Evolutionary conservation across 1,140 invertebrate genomes (phyloP), one percentile per base, ranked within the genome.

Genomic region (Zophobas morio): DNA sequence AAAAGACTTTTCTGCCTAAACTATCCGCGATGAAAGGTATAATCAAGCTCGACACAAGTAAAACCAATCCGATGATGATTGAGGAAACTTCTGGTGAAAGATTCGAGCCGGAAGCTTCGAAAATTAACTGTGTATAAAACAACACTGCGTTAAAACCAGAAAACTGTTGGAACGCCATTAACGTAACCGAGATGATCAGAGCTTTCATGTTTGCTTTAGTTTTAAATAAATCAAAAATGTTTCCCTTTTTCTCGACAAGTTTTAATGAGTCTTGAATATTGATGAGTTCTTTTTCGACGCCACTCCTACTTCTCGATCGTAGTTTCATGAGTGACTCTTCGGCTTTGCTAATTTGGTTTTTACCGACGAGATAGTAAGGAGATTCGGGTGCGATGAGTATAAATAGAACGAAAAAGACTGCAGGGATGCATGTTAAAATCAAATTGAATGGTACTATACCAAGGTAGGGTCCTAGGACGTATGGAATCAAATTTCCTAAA

Each of bases 91-190:
- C 90, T 83, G 53, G 90, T 84, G 0, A 94, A 60, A 3, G 81
- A 84, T 75, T 0, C 88, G 84, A 90, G 0, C 91, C 90, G 5
- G 93, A 88, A 1, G 88, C 88, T 0, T 86, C 80, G 81, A 94
- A 96, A 82, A 94, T 96, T 0, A 87, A 88, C 47, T 92, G 90
- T 76, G 94, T 90, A 84, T 94, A 95, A 85, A 95, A 95, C 35
- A 95, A 88, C 1, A 97, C 92, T 1, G 93, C 93, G 84, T 94
- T 95, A 81, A 94, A 94, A 33, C 95, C 95, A 1, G 91, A 92
- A 5, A 95, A 86, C 84, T 94, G 93, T 81, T 94, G 93, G 84
- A 93, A 92, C 49, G 89, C 84, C 54, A 94, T 91, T 42, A 96
- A 86, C 0, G 90, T 89, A 75, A 93, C 89, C 0, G 91, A 92